Conservation (phyloP, 2,888 invertebrate species). For the Leucozona laternaria region DNA sequence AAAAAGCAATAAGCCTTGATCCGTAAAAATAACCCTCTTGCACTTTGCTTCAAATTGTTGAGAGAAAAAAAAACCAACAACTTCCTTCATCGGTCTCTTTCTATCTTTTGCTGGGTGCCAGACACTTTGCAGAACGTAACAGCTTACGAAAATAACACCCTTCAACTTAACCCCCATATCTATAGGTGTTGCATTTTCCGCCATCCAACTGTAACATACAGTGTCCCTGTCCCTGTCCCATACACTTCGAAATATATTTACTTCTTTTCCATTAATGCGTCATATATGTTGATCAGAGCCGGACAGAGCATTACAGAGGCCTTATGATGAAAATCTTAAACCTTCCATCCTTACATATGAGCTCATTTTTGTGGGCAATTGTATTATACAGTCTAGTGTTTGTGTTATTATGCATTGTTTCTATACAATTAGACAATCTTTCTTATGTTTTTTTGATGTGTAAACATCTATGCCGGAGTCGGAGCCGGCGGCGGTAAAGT, state of each 20-base stretch:
- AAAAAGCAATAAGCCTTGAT: conserved; percentile 45
- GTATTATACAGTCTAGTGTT: no score
- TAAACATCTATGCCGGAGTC: no score
- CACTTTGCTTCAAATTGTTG: conserved; percentile 15
- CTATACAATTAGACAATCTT: no score
- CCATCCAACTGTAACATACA: conserved; percentile 44
- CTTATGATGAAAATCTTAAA: neutral
- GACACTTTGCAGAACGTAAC: conserved; percentile 44
- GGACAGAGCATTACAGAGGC: neutral
- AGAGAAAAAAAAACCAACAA: conserved; percentile 14
- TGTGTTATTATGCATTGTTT: no score
- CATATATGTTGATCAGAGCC: conserved; percentile 4
- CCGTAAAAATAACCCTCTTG: conserved; percentile 25
- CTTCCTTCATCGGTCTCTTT: neutral
- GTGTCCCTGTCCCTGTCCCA: neutral
- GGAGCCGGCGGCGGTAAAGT: no score
- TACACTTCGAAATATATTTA: conserved; percentile 12
- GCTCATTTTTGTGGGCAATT: no score
- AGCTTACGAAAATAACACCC: conserved; percentile 24
- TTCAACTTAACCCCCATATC: conserved; percentile 60
- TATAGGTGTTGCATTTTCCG: conserved; percentile 33
- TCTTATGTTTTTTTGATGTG: no score
- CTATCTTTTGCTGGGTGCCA: neutral
- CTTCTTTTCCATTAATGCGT: conserved; percentile 35
- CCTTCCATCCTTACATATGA: no score